These are phyloP conservation scores for Mus spretus DNA, from an alignment of 2,797 vertebrate genomes.

Conservation along the genomic window DNA sequence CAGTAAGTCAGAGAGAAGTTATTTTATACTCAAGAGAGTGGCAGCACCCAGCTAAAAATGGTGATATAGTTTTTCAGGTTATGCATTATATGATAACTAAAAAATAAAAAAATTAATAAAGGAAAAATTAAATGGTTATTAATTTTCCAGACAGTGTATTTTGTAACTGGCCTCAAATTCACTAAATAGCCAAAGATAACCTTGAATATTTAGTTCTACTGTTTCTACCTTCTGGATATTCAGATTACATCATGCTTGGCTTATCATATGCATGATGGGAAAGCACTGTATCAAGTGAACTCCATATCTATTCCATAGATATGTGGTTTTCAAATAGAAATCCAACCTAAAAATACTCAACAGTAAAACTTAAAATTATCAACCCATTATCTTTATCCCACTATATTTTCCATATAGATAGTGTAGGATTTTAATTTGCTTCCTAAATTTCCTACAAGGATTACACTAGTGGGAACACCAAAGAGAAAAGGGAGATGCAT, in stretches of 20 bases:
- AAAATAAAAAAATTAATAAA: neutral
- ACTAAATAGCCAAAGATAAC: neutral
- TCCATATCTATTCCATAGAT: neutral
- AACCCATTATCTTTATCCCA: neutral
- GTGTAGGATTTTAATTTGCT: neutral
- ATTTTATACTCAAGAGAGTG: neutral
- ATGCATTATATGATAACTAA: neutral
- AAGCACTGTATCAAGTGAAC: neutral
- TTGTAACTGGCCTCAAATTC: neutral
- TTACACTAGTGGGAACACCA: neutral
- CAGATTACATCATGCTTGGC: neutral
- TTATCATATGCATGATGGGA: neutral
- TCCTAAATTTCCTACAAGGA: neutral
- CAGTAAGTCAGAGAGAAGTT: neutral
- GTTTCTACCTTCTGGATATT: neutral
- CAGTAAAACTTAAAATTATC: neutral
- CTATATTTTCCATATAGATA: neutral
- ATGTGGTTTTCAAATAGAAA: neutral
- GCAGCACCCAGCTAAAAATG: neutral
- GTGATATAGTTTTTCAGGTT: neutral
- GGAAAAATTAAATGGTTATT: conserved; percentile 6
- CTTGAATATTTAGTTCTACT: neutral
- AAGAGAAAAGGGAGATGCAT: neutral
- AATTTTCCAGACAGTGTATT: neutral
- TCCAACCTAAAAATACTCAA: conserved; percentile 24